phyloP scores from a whole-genome alignment of 1,140 invertebrate species.

The Heliconius nattereri region DNA sequence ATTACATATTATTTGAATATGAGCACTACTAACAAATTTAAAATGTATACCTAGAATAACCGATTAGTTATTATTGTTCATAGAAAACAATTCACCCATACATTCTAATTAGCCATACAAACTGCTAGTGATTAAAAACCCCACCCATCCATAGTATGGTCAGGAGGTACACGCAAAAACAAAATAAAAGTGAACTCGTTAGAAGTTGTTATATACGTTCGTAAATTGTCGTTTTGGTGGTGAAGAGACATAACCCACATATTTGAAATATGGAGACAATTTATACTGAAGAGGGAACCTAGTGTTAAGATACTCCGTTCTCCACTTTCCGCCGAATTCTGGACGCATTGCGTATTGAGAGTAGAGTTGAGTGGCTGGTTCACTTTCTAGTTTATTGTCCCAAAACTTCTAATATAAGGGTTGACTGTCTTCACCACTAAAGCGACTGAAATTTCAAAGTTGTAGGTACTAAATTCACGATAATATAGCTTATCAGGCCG shows the following conservation, averaged over 20 bases:
- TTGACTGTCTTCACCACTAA: no score
- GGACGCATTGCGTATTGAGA: no score
- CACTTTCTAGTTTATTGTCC: no score
- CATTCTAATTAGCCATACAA: background rate
- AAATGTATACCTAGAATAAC: background rate
- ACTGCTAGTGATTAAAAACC: slow-evolving; percentile 24
- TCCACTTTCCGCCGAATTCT: no score
- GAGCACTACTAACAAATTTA: no score
- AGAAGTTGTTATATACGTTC: slow-evolving; percentile 70
- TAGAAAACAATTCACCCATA: background rate
- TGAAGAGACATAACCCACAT: no score
- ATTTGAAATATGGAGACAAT: no score
- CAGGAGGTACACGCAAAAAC: slow-evolving; percentile 62
- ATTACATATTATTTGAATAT: no score
- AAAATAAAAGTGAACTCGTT: slow-evolving; percentile 70
- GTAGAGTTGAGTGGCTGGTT: no score
- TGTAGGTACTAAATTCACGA: slow-evolving; percentile 64
- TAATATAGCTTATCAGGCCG: slow-evolving; percentile 68
- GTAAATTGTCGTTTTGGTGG: slow-evolving; percentile 38
- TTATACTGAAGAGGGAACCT: no score
- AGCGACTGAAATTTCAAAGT: slow-evolving; percentile 44
- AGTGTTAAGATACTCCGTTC: no score
- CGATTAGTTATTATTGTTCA: background rate
- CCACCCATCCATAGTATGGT: background rate
- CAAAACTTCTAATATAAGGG: no score